A percentile compares a stretch with the other conserved stretches of the same genome.
phyloP scores from a whole-genome alignment of 1,140 invertebrate species.

The Contarinia nasturtii region DNA sequence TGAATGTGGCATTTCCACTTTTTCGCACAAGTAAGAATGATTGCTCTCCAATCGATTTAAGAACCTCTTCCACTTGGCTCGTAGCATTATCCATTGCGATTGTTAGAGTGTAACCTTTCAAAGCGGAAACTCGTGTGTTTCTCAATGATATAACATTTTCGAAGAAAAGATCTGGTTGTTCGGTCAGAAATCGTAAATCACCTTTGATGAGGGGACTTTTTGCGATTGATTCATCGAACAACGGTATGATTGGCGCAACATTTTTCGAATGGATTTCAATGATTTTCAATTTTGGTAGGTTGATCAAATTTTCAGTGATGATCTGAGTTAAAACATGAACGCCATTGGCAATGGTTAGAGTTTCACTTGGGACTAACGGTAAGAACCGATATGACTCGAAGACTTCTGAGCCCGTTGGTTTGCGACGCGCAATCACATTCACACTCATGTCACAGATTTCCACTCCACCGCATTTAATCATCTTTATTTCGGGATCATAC shows the following conservation, averaged over 20 bases:
- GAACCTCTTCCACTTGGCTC: conserved; percentile 10
- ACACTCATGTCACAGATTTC: conserved; percentile 67
- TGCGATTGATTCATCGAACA: conserved; percentile 32
- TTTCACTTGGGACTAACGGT: conserved; percentile 29
- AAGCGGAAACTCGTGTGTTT: conserved; percentile 34
- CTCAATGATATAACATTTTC: conserved; percentile 35
- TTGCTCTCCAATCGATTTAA: conserved; percentile 23
- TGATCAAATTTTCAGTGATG: conserved; percentile 50
- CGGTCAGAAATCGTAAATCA: conserved; percentile 25
- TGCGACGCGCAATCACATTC: conserved; percentile 50
- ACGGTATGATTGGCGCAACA: conserved; percentile 25
- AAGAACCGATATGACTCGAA: conserved; percentile 60
- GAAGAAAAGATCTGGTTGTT: conserved; percentile 28
- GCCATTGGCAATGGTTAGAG: conserved; percentile 17
- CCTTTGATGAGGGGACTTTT: conserved; percentile 35
- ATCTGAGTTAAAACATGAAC: conserved; percentile 35
- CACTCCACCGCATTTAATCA: conserved; percentile 42
- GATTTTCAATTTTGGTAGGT: conserved; percentile 24
- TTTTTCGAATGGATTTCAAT: conserved; percentile 29
- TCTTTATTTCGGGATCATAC: conserved; percentile 23
- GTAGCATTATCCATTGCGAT: conserved; percentile 25
- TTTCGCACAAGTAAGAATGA: conserved; percentile 28
- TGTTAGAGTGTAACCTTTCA: conserved; percentile 33
- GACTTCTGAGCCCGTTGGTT: conserved; percentile 40
- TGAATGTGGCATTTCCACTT: conserved; percentile 6